Evolutionary conservation across 2,888 invertebrate genomes (phyloP).

Genomic region (Tuberolachnus salignus): DNA sequence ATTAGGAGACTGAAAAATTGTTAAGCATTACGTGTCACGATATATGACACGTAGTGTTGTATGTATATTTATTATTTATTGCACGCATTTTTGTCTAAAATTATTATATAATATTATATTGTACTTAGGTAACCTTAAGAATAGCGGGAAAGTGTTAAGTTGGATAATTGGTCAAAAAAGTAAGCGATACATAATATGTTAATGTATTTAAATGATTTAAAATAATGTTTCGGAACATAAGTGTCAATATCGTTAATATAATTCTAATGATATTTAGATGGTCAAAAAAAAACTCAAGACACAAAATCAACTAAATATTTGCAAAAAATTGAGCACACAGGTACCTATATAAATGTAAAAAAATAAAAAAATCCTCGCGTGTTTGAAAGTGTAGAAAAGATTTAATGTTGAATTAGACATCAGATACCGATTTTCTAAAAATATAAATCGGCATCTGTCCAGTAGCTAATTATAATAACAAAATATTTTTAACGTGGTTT

Average conservation of each 20-base stretch:
- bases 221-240: conserved; percentile 1
- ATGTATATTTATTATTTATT: neutral
- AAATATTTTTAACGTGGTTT: conserved; percentile 32
- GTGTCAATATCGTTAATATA: conserved; percentile 17
- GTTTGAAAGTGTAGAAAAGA: conserved; percentile 25
- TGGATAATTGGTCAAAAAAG: conserved; percentile 96
- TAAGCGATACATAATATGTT: conserved; percentile 67
- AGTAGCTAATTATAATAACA: conserved; percentile 44
- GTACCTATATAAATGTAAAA: conserved; percentile 15
- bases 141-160: conserved; percentile 92
- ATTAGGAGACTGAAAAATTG: no score
- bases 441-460: conserved; percentile 40
- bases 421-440: conserved; percentile 45
- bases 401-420: conserved; percentile 41
- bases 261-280: conserved; percentile 40
- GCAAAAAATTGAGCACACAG: conserved; percentile 53
- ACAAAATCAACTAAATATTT: conserved; percentile 53
- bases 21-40: no score
- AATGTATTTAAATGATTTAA: conserved; percentile 31
- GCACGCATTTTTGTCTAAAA: neutral
- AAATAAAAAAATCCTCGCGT: conserved; percentile 15
- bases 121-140: conserved; percentile 87
- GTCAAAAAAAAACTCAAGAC: conserved; percentile 47
- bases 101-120: conserved; percentile 40
- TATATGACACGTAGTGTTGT: neutral